Percentiles rank a stretch among this genome's conserved stretches.
Evolutionary conservation across 2,888 invertebrate genomes (phyloP).

Genomic region (Auanema sp.): DNA sequence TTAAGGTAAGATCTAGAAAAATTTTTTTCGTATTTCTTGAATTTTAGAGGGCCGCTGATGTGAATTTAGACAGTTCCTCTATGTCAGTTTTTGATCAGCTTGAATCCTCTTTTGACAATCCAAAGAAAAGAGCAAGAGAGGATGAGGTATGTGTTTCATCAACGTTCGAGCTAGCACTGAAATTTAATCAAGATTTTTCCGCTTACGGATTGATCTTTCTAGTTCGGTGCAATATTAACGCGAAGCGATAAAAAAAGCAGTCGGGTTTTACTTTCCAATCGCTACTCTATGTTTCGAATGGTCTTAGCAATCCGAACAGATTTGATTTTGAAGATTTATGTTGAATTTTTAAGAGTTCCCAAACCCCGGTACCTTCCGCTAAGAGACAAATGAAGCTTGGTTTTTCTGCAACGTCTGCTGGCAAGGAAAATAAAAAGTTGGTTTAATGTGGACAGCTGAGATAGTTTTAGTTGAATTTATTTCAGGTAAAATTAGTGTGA

Average conservation of each 20-base stretch:
- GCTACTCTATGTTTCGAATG: background rate
- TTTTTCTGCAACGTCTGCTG: conserved; percentile 11
- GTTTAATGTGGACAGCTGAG: background rate
- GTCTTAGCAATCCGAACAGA: conserved; percentile 9
- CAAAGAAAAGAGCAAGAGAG: conserved; percentile 12
- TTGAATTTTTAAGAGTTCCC: too few species aligned
- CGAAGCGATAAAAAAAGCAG: conserved; percentile 19
- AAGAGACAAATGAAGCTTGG: conserved; percentile 18
- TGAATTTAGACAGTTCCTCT: conserved; percentile 3
- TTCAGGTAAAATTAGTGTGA: too few species aligned
- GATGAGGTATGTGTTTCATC: conserved; percentile 9
- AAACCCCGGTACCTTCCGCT: background rate
- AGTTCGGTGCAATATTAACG: conserved; percentile 7
- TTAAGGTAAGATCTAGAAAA: conserved; percentile 18
- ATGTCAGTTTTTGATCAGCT: conserved; percentile 27
- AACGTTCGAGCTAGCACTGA: background rate
- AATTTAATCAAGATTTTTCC: background rate
- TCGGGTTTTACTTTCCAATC: conserved; percentile 17
- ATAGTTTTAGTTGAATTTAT: too few species aligned
- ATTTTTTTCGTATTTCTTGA: conserved; percentile 4
- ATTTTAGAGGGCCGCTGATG: conserved; percentile 7
- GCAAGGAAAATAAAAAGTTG: conserved; percentile 17
- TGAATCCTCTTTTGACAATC: conserved; percentile 19
- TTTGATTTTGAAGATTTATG: background rate
- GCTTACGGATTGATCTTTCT: background rate